A percentile compares a stretch with the other conserved stretches of the same genome.
These are phyloP conservation scores for Planiliza haematocheilus DNA, from an alignment of 2,113 vertebrate species.

Conservation along the genomic window DNA sequence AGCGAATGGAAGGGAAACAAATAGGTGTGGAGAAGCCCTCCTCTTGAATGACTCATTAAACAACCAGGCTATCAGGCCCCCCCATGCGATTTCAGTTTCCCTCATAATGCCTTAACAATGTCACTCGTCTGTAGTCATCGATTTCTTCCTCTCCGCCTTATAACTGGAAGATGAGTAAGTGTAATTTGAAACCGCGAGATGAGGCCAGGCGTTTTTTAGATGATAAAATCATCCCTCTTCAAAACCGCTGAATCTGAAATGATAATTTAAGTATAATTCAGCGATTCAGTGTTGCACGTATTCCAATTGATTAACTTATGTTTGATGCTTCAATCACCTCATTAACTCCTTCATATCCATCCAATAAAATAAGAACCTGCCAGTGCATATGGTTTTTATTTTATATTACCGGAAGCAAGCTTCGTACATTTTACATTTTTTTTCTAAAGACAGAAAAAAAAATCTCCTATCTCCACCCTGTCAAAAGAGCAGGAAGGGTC, in stretches of 20 bases:
- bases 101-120: slow-evolving; percentile 59
- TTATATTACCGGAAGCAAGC: slow-evolving; percentile 5
- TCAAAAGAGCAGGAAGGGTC: slow-evolving; percentile 26
- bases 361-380: slow-evolving; percentile 28
- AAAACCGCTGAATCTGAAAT: slow-evolving; percentile 27
- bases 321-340: slow-evolving; percentile 38
- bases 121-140: slow-evolving; percentile 56
- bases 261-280: slow-evolving; percentile 47
- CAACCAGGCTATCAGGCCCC: slow-evolving; percentile 39
- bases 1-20: slow-evolving; percentile 55
- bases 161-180: slow-evolving; percentile 58
- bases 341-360: slow-evolving; percentile 42
- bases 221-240: slow-evolving; percentile 46
- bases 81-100: slow-evolving; percentile 47
- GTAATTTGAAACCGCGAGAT: slow-evolving; percentile 37
- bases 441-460: slow-evolving; percentile 17
- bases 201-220: slow-evolving; percentile 35
- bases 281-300: slow-evolving; percentile 39
- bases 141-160: slow-evolving; percentile 40
- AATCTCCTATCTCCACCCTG: slow-evolving; percentile 11
- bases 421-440: slow-evolving; percentile 17
- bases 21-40: slow-evolving; percentile 55
- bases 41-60: slow-evolving; percentile 69
- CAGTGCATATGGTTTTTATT: slow-evolving; percentile 6
- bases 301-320: slow-evolving; percentile 49